phyloP scores from a whole-genome alignment of 2,797 vertebrate species.

The Anableps anableps region DNA sequence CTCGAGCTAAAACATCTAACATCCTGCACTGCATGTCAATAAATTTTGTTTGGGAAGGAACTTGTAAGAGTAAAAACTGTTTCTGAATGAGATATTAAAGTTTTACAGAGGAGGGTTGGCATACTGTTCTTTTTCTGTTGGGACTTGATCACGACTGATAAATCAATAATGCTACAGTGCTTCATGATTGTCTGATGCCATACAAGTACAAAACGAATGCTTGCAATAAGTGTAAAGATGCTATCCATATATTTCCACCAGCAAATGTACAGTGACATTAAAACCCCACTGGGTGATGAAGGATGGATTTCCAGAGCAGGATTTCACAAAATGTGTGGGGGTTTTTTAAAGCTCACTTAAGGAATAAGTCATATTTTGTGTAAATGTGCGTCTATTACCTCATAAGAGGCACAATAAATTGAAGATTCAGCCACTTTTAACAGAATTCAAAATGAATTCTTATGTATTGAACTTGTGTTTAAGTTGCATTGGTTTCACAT shows the following conservation, averaged over 20 bases:
- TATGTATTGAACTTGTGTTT: not conserved
- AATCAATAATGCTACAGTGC: constrained; percentile 47
- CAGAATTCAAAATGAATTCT: not conserved
- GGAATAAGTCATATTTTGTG: not conserved
- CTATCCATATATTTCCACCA: not conserved
- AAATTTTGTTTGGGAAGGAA: not conserved
- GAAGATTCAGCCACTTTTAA: not conserved
- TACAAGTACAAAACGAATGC: constrained; percentile 32
- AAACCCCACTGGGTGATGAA: not conserved
- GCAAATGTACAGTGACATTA: not conserved
- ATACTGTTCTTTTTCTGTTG: constrained; percentile 14
- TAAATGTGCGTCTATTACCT: not conserved
- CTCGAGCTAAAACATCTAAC: not conserved
- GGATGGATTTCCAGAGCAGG: not conserved
- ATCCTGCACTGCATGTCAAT: not conserved
- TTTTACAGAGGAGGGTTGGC: constrained; percentile 9
- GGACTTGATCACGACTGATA: constrained; percentile 41
- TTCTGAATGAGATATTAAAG: constrained; percentile 19
- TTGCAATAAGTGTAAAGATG: constrained; percentile 34
- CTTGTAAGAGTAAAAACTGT: constrained; percentile 15
- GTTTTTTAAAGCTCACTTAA: not conserved
- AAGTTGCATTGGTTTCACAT: not conserved
- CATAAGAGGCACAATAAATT: not conserved
- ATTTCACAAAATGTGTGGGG: not conserved
- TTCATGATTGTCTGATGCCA: constrained; percentile 38